Conservation (phyloP, 1,140 invertebrate genomes). For the Helicorthomorpha holstii region DNA sequence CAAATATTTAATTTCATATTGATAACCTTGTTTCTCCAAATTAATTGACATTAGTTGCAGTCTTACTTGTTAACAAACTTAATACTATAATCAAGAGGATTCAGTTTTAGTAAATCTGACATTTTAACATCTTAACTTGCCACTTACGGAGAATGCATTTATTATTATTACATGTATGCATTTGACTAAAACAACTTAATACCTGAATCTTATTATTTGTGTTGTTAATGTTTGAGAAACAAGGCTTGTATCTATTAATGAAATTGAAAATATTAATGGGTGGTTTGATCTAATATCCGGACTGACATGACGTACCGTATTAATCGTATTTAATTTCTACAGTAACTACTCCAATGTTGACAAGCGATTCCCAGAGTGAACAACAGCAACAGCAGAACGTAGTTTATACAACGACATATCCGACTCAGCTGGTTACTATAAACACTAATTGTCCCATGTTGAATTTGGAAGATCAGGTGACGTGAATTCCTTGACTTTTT, state of each 20-base stretch:
- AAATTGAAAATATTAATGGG: too few species aligned
- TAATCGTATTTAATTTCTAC: neutral
- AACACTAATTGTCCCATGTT: neutral
- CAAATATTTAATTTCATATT: too few species aligned
- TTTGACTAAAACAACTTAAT: neutral
- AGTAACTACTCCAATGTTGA: constrained; percentile 11
- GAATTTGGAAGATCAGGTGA: neutral
- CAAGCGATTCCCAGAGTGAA: constrained; percentile 17
- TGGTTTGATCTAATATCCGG: too few species aligned
- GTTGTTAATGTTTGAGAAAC: neutral
- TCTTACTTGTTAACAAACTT: too few species aligned
- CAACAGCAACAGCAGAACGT: constrained; percentile 19
- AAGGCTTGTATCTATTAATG: too few species aligned
- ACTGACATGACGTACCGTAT: neutral
- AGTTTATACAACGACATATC: constrained; percentile 7
- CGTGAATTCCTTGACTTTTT: neutral
- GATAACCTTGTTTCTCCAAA: too few species aligned
- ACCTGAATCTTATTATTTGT: neutral
- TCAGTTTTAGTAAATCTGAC: too few species aligned
- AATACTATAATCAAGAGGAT: too few species aligned
- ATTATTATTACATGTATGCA: too few species aligned
- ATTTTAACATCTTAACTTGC: too few species aligned
- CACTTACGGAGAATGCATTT: too few species aligned
- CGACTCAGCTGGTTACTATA: neutral
- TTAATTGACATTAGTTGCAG: too few species aligned